Percentiles rank a stretch among this genome's conserved stretches.
These are phyloP conservation scores for Lycocerus yunnanus DNA, from an alignment of 2,888 invertebrate species.

Conservation along the genomic window DNA sequence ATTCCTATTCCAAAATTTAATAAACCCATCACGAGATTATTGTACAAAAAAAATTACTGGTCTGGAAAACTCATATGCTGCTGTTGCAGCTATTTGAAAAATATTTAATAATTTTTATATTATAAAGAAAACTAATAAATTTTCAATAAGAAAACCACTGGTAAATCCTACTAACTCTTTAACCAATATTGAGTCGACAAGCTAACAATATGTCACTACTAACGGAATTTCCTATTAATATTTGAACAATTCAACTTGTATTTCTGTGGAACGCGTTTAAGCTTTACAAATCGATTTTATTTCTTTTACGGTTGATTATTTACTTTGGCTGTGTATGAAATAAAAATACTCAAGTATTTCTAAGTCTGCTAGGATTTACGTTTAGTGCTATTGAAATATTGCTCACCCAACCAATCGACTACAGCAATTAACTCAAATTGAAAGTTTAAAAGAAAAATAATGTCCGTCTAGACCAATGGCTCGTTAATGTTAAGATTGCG, in stretches of 20 bases:
- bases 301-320: background rate
- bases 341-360: background rate
- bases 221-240: background rate
- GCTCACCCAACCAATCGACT: background rate
- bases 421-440: background rate
- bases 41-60: background rate
- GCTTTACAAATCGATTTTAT: background rate
- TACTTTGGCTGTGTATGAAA: background rate
- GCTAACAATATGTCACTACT: background rate
- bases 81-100: background rate
- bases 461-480: background rate
- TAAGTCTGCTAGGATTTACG: background rate
- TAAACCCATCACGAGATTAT: background rate
- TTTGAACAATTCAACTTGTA: background rate
- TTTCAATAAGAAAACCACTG: background rate
- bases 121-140: background rate
- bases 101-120: background rate
- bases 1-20: background rate
- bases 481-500: background rate
- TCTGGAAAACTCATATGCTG: background rate
- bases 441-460: background rate
- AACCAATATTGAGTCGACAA: background rate
- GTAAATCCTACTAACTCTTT: background rate
- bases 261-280: background rate
- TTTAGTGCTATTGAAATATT: background rate